A percentile compares a stretch with the other conserved stretches of the same genome.
Evolutionary conservation across 1,140 invertebrate species (phyloP).

Genomic region (Linepithema humile): DNA sequence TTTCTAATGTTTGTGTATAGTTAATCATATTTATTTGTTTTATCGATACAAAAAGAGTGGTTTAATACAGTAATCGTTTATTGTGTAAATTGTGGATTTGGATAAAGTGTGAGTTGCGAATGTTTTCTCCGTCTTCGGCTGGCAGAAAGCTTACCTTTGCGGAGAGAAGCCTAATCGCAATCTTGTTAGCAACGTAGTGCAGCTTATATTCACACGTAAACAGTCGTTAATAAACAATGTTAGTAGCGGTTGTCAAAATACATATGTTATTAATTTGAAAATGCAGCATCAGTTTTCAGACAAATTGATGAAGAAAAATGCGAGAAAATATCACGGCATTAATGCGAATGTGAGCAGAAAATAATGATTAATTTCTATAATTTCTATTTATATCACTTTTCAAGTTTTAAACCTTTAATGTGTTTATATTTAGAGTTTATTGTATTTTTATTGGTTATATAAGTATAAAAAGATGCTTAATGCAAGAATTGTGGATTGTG

Average conservation of each 20-base stretch:
- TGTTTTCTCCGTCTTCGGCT: not conserved
- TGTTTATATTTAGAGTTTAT: too few species aligned
- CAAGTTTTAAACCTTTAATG: too few species aligned
- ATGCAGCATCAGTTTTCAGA: not conserved
- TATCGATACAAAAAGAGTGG: not conserved
- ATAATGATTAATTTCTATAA: not conserved
- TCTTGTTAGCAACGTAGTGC: conserved; percentile 40
- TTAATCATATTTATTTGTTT: not conserved
- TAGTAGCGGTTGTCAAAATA: not conserved
- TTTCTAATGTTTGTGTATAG: not conserved
- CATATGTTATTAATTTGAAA: not conserved
- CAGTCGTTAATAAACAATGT: conserved; percentile 6
- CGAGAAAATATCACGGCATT: not conserved
- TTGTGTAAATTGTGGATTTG: not conserved
- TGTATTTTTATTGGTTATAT: too few species aligned
- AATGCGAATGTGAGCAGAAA: not conserved
- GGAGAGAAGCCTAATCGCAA: conserved; percentile 41
- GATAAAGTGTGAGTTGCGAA: not conserved
- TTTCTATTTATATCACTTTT: too few species aligned
- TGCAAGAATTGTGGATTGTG: too few species aligned
- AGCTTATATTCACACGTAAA: conserved; percentile 1
- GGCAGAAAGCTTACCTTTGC: not conserved
- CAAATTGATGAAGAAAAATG: not conserved
- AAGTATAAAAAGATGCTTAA: too few species aligned
- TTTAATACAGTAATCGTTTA: not conserved